Conservation (phyloP, 2,888 invertebrate species). For the Caenorhabditis sp. region DNA sequence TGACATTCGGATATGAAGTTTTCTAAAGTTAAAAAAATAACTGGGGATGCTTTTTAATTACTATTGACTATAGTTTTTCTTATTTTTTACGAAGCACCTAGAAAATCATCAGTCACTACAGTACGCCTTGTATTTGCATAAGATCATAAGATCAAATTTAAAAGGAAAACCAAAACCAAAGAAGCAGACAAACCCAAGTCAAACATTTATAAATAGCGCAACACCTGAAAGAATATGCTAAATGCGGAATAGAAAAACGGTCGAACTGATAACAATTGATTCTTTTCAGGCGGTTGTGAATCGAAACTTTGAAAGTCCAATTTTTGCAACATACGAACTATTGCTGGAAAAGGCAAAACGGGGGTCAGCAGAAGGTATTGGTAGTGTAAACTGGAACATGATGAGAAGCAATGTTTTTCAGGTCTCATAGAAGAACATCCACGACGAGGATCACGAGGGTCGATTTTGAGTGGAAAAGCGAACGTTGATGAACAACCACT, state of each 20-base stretch:
- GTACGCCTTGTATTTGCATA: too few species aligned
- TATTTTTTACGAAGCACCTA: too few species aligned
- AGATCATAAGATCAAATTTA: too few species aligned
- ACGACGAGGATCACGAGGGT: slow-evolving; percentile 71
- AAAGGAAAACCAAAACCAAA: slow-evolving; percentile 11
- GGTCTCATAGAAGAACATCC: slow-evolving; percentile 53
- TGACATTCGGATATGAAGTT: too few species aligned
- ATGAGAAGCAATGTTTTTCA: too few species aligned
- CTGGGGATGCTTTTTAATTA: too few species aligned
- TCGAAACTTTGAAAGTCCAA: slow-evolving; percentile 77
- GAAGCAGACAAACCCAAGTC: not conserved
- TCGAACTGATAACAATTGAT: slow-evolving; percentile 23
- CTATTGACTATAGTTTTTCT: too few species aligned
- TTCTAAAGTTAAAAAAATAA: too few species aligned
- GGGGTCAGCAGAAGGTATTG: slow-evolving; percentile 47
- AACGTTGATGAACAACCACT: slow-evolving; percentile 68
- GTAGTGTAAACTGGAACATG: too few species aligned
- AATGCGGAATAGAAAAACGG: slow-evolving; percentile 22
- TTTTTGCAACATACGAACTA: slow-evolving; percentile 79
- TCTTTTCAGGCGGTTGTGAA: slow-evolving; percentile 74
- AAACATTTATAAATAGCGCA: slow-evolving; percentile 11
- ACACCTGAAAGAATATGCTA: slow-evolving; percentile 9
- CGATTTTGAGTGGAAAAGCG: slow-evolving; percentile 74
- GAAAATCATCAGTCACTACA: too few species aligned
- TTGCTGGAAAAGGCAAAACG: slow-evolving; percentile 74